These are phyloP conservation scores for Alviniconcha marisindica DNA, from an alignment of 1,140 invertebrate species.

Conservation along the genomic window DNA sequence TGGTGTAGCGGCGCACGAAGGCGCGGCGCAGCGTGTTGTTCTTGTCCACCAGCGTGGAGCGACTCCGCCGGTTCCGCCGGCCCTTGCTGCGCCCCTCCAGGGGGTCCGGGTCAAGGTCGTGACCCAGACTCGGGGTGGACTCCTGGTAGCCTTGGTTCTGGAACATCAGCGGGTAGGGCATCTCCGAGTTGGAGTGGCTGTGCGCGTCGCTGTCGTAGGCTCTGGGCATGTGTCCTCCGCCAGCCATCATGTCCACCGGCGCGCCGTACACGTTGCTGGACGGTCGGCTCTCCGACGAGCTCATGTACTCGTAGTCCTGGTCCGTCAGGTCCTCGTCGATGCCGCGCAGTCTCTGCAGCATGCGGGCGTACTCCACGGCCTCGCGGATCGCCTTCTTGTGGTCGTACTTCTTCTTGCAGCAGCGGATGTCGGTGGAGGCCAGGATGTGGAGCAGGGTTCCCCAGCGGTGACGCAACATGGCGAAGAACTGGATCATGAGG, in stretches of 20 bases:
- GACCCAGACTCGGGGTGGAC: slow-evolving; percentile 22
- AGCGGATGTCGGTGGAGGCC: slow-evolving; percentile 94
- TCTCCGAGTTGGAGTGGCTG: slow-evolving; percentile 32
- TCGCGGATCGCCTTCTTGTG: slow-evolving; percentile 58
- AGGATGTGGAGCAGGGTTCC: slow-evolving; percentile 98
- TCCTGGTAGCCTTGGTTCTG: slow-evolving; percentile 50
- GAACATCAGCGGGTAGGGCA: slow-evolving; percentile 45
- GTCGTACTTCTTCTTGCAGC: slow-evolving; percentile 77
- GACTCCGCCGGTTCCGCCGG: slow-evolving; percentile 35
- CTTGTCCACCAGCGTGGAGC: slow-evolving; percentile 52
- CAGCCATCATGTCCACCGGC: neutral
- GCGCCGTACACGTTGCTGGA: slow-evolving; percentile 28
- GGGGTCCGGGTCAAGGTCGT: neutral
- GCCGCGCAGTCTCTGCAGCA: slow-evolving; percentile 54
- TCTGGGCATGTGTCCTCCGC: neutral
- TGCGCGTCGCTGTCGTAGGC: slow-evolving; percentile 42
- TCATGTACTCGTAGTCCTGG: slow-evolving; percentile 56
- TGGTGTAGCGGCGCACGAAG: slow-evolving; percentile 57
- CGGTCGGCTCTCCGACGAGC: slow-evolving; percentile 42
- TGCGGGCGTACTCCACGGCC: slow-evolving; percentile 58
- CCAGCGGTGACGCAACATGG: slow-evolving; percentile 82
- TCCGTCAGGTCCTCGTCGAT: slow-evolving; percentile 60
- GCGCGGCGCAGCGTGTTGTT: slow-evolving; percentile 56
- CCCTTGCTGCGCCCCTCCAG: neutral
- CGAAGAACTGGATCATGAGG: slow-evolving; percentile 77